Conservation (phyloP, 2,888 invertebrate genomes). For the Acleris emargana region DNA sequence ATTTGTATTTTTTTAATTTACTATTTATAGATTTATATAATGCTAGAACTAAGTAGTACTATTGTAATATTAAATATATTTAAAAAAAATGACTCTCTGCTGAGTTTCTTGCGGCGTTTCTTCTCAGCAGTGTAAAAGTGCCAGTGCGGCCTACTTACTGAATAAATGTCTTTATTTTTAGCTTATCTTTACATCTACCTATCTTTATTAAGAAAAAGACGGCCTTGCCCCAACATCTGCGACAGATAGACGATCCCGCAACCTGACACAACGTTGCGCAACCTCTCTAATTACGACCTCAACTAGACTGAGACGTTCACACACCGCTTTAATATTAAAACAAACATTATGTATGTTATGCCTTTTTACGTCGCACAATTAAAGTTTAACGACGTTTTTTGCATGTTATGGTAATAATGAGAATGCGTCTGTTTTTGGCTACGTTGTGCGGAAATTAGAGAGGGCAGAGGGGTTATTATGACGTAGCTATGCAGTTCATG, state of each 20-base stretch:
- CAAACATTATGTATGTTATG: conserved; percentile 30
- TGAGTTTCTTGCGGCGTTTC: no score
- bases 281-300: conserved; percentile 54
- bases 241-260: conserved; percentile 37
- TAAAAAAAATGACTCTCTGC: no score
- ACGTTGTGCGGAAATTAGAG: neutral
- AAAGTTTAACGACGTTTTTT: conserved; percentile 20
- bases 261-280: conserved; percentile 54
- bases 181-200: no score
- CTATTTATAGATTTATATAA: no score
- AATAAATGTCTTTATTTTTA: no score
- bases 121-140: no score
- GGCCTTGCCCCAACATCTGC: conserved; percentile 6
- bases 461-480: no score
- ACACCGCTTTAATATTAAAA: conserved; percentile 41
- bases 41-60: no score
- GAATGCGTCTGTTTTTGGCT: conserved; percentile 11
- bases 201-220: neutral
- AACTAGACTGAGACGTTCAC: conserved; percentile 74
- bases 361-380: conserved; percentile 23
- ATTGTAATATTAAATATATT: no score
- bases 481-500: no score
- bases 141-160: no score
- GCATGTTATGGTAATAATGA: conserved; percentile 11
- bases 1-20: no score